Evolutionary conservation across 2,888 invertebrate species (phyloP), one percentile per base, ranked within the genome.

Genomic region (Standfussiana lucernea): DNA sequence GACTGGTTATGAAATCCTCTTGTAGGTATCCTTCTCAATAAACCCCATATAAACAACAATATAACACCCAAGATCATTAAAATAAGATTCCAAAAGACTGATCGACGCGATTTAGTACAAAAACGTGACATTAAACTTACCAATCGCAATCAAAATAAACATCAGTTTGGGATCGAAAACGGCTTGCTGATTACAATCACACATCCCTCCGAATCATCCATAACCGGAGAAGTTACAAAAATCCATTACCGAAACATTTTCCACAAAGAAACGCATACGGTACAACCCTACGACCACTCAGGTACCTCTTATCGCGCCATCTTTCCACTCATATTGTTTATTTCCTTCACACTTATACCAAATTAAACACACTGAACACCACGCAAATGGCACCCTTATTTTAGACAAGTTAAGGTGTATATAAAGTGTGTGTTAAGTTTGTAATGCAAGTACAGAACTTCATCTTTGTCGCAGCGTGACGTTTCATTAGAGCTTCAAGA

Each of bases 261-360:
- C 82, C 80, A 82, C 53, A 66, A 65, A 47, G 85, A 56, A 72
- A 53, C 66, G 50, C 59, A 45, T 37, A 40, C 40, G 11, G 77
- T 65, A 67, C 91, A 93, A 86, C 93, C 93, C 93, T 93, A 88
- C 72, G 15, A 66, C 56, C 74, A 89, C 90, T 91, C 92, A 95
- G 94, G 93, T 93, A 94, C 92, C 84, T 87, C 90, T 93, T 95
- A 95, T 95, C 95, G 93, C 90, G 89, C 92, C 93, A 95, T 95
- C 95, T 95, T 87, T 87, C 82, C 84, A 79, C 88, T 87, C 71
- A 67, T 79, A 93, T 93, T 93, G 92, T 93, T 94, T 93, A 93
- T 93, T 93, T 92, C 93, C 91, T 90, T 90, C 90, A 89, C 89
- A 90, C 84, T 88, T 77, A 45, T 77, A 89, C 89, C 84, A 89